Conservation (phyloP, 1,140 invertebrate genomes). For the Tribolium castaneum region DNA sequence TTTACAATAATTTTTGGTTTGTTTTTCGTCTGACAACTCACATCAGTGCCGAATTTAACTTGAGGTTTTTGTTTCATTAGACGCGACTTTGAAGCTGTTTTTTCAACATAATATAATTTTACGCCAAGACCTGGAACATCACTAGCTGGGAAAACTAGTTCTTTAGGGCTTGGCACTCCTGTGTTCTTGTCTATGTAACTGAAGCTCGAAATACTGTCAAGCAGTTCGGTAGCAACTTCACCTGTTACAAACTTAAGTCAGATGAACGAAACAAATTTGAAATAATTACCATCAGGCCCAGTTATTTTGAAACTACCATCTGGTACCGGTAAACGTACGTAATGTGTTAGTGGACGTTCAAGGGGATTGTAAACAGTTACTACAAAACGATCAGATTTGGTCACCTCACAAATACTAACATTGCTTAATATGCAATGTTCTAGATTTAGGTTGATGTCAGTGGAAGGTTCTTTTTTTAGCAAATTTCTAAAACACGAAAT, state of each 20-base stretch:
- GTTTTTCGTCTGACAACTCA: not conserved
- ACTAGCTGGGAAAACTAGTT: constrained; percentile 75
- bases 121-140: constrained; percentile 75
- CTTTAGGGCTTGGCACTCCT: constrained; percentile 57
- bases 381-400: constrained; percentile 67
- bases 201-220: constrained; percentile 58
- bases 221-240: constrained; percentile 62
- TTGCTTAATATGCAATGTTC: constrained; percentile 65
- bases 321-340: constrained; percentile 78
- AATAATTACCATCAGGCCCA: constrained; percentile 68
- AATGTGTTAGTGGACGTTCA: constrained; percentile 71
- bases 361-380: constrained; percentile 86
- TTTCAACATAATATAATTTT: constrained; percentile 69
- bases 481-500: not conserved
- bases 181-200: not conserved
- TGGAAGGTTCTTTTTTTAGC: not conserved
- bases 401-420: constrained; percentile 67
- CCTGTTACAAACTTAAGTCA: not conserved
- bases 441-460: constrained; percentile 11
- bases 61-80: not conserved
- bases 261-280: not conserved
- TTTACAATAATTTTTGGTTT: not conserved
- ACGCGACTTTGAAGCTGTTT: not conserved
- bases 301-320: constrained; percentile 70
- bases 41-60: not conserved